Percentiles rank a stretch among this genome's conserved stretches.
These are phyloP conservation scores for Daboia siamensis DNA, from an alignment of 2,113 vertebrate species.

Conservation along the genomic window DNA sequence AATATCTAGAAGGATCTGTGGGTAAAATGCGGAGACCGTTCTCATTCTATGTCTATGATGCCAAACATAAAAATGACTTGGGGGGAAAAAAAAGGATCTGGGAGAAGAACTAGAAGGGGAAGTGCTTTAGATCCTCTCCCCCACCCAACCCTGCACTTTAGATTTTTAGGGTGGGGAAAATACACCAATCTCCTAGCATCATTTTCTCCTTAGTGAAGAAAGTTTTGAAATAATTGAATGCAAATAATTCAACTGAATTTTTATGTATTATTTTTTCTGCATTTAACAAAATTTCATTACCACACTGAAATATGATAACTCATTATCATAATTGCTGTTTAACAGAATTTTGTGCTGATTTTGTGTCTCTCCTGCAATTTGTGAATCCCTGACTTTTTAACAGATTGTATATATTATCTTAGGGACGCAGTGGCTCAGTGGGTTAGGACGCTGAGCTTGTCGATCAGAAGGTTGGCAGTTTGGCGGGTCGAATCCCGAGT, in stretches of 20 bases:
- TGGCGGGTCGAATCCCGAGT: too few relatives aligned
- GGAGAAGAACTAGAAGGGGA: not conserved
- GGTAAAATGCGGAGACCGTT: not conserved
- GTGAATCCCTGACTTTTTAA: not conserved
- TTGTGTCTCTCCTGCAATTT: not conserved
- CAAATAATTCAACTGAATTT: not conserved
- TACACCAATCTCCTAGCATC: not conserved
- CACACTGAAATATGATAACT: not conserved
- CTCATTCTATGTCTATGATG: not conserved
- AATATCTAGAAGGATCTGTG: not conserved
- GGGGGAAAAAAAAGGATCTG: not conserved
- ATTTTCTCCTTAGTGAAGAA: not conserved
- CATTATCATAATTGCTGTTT: not conserved
- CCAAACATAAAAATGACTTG: not conserved
- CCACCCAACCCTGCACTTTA: not conserved
- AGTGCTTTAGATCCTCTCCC: not conserved
- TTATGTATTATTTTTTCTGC: not conserved
- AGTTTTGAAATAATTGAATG: not conserved
- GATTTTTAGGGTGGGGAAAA: not conserved
- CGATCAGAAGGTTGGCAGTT: too few relatives aligned
- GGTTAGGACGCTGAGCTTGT: too few relatives aligned
- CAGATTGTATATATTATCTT: constrained; percentile 12
- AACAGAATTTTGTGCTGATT: not conserved
- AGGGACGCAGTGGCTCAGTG: too few relatives aligned
- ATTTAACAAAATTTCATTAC: not conserved